Conservation (phyloP, 1,140 invertebrate genomes). For the Apis mellifera region Amel_HAv3.1 CM009944.2:6565501-6566000, state of each 20-base stretch:
- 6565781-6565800: neutral
- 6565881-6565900: neutral
- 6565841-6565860: neutral
- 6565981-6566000: neutral
- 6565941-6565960: neutral
- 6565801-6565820: neutral
- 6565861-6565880: neutral
- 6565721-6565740: neutral
- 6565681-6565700: neutral
- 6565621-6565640: neutral
- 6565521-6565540: neutral
- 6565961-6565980: neutral
- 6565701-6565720: neutral
- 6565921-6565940: too few species aligned
- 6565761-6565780: neutral
- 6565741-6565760: neutral
- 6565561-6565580: neutral
- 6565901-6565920: constrained; percentile 12
- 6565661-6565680: neutral
- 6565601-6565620: neutral
- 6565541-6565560: neutral
- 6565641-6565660: neutral
- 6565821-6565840: neutral
- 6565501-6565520: constrained; percentile 39
- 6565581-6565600: neutral